Base-by-base conservation (phyloP, 2,888 invertebrate species). In the Amphipyra tragopoginis region DNA sequence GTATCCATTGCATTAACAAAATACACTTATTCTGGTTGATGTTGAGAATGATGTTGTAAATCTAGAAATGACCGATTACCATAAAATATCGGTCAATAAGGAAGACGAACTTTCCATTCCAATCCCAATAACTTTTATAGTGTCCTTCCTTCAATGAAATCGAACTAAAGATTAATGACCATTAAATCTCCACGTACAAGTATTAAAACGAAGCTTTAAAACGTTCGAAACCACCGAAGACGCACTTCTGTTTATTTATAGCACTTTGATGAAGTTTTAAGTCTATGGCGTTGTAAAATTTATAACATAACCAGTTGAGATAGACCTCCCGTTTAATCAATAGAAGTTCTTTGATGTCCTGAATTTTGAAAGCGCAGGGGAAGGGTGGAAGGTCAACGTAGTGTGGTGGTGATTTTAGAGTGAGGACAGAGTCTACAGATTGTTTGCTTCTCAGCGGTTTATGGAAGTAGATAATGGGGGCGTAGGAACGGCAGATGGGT, bases 401-500 rank as follows among this genome's bases (percentile, higher is more conserved):
- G 50, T 67, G 55, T 85, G 88, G 89, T 81, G 63, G 76, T 80
- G 83, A 85, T 86, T 86, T 86, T 77, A 82, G 81, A 85, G 84
- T 83, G 83, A 87, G 84, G 86, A 89, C 86, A 83, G 78, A 82
- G 80, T 80, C 82, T 87, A 82, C 86, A 88, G 90, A 92, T 90
- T 92, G 90, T 91, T 90, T 90, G 87, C 85, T 83, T 87, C 86
- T 85, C 86, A 85, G 85, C 84, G 88, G 90, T 92, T 93, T 93
- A 92, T 90, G 88, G 87, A 87, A 85, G 85, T 83, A 87, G 88
- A 90, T 91, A 92, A 90, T 91, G 86, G 87, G 83, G 77, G 84
- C 84, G 86, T 86, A 88, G 84, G 81, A 87, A 88, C 82, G 77
- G 88, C 92, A 91, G 90, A 90, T 91, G 91, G 81, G 90, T 84